Percentiles rank a stretch among this genome's conserved stretches.
These are phyloP conservation scores for Sebastes taczanowskii DNA, from an alignment of 2,797 vertebrate species.

Conservation along the genomic window DNA sequence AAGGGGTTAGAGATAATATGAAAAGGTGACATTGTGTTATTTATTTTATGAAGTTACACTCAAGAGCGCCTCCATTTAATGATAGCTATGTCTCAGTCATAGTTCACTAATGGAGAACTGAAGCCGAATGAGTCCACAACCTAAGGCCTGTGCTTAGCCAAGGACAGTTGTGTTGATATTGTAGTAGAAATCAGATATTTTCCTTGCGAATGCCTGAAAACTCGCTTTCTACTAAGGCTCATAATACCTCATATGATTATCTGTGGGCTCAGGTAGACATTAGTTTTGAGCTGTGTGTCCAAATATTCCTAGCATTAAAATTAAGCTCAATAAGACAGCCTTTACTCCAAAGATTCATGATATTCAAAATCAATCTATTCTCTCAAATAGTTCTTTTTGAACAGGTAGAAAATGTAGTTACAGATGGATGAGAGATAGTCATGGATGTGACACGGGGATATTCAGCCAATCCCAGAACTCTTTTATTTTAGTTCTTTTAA, in stretches of 20 bases:
- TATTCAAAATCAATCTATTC: slow-evolving; percentile 60
- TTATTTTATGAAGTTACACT: slow-evolving; percentile 41
- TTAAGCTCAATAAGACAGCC: slow-evolving; percentile 35
- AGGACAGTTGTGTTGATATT: slow-evolving; percentile 36
- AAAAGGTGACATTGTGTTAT: slow-evolving; percentile 21
- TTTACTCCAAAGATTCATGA: slow-evolving; percentile 46
- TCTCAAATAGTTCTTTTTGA: slow-evolving; percentile 5
- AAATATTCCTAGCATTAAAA: slow-evolving; percentile 34
- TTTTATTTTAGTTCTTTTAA: neutral
- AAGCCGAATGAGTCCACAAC: slow-evolving; percentile 26
- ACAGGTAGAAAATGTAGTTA: slow-evolving; percentile 43
- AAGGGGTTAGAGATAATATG: slow-evolving; percentile 21
- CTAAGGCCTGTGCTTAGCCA: slow-evolving; percentile 1
- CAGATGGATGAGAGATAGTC: slow-evolving; percentile 36
- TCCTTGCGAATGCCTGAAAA: neutral
- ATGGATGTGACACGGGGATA: slow-evolving; percentile 14
- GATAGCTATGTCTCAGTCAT: slow-evolving; percentile 4
- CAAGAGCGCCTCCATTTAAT: slow-evolving; percentile 6
- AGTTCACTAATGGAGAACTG: slow-evolving; percentile 45
- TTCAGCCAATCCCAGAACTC: neutral
- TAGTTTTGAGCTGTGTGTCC: slow-evolving; percentile 28
- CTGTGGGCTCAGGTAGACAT: slow-evolving; percentile 24
- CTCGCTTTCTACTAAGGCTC: neutral
- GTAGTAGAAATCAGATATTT: slow-evolving; percentile 11
- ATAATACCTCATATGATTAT: slow-evolving; percentile 33